phyloP scores from a whole-genome alignment of 30 jellyfish, hydroid and myxozoan species.

The Calvadosia cruxmelitensis region DNA sequence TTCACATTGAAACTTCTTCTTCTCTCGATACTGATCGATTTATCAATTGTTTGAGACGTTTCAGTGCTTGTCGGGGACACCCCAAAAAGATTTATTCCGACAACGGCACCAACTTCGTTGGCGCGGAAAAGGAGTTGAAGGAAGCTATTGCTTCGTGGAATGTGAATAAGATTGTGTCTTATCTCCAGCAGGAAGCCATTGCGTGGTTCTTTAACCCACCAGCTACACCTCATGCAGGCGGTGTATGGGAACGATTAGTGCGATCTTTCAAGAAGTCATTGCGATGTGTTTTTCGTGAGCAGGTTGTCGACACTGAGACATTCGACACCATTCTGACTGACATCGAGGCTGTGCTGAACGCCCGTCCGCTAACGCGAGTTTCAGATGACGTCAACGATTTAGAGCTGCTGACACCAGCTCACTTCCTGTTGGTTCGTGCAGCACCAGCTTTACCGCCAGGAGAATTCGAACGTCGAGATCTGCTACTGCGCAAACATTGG shows the following conservation, averaged over 20 bases:
- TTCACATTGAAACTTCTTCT: conserved; percentile 14
- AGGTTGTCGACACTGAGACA: too few relatives aligned
- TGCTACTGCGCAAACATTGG: too few relatives aligned
- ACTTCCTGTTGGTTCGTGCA: too few relatives aligned
- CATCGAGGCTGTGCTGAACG: too few relatives aligned
- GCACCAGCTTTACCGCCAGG: conserved; percentile 6
- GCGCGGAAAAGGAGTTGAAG: too few relatives aligned
- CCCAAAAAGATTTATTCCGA: conserved; percentile 11
- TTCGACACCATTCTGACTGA: too few relatives aligned
- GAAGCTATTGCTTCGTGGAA: too few relatives aligned
- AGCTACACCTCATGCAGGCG: conserved; percentile 20
- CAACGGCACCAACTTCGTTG: conserved; percentile 14
- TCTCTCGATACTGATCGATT: conserved; percentile 21
- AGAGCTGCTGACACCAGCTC: too few relatives aligned
- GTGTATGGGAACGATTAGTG: conserved; percentile 21
- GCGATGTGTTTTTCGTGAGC: conserved; percentile 1
- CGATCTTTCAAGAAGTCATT: conserved; percentile 14
- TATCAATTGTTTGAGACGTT: too few relatives aligned
- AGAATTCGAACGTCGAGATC: conserved; percentile 5
- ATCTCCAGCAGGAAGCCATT: conserved; percentile 11
- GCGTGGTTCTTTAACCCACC: conserved; percentile 29
- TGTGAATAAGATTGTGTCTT: conserved; percentile 1
- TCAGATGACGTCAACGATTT: too few relatives aligned
- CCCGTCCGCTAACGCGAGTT: too few relatives aligned
- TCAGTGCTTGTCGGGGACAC: conserved; percentile 13